Conservation (phyloP, 2,113 vertebrate species). For the Accipiter cooperii region DNA sequence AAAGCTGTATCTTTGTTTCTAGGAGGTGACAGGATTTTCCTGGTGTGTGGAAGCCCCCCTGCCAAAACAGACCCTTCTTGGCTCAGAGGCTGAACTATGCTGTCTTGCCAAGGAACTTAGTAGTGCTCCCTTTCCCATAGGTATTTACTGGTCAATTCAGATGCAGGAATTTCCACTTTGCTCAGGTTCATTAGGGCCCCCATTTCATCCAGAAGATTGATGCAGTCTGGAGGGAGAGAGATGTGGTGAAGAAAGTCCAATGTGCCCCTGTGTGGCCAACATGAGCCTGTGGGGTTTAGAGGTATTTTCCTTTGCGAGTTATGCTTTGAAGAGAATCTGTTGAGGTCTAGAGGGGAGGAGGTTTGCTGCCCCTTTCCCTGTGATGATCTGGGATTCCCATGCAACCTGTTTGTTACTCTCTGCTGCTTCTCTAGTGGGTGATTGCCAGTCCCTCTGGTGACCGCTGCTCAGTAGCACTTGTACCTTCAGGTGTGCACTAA, state of each 20-base stretch:
- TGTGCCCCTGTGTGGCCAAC: neutral
- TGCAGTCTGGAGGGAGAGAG: neutral
- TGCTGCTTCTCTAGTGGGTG: fast-evolving
- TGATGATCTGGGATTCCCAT: neutral
- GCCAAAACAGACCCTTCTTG: neutral
- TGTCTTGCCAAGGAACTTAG: neutral
- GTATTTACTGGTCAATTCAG: neutral
- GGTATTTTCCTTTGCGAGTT: neutral
- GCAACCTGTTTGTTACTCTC: neutral
- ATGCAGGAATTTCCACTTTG: neutral
- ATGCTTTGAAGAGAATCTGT: neutral
- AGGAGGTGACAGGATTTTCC: neutral
- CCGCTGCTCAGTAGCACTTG: neutral
- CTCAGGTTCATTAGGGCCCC: conserved; percentile 35
- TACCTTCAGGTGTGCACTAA: conserved; percentile 22
- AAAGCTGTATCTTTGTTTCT: neutral
- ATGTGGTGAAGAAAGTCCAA: neutral
- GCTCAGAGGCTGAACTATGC: neutral
- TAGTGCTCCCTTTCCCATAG: conserved; percentile 19
- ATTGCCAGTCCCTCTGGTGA: fast-evolving
- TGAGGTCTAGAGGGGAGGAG: neutral
- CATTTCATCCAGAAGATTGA: conserved; percentile 13
- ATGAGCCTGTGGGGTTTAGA: neutral
- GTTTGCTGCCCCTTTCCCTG: neutral
- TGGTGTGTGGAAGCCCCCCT: too few species aligned